Conservation (phyloP, 2,888 invertebrate genomes). For the Metallyticus violacea region DNA sequence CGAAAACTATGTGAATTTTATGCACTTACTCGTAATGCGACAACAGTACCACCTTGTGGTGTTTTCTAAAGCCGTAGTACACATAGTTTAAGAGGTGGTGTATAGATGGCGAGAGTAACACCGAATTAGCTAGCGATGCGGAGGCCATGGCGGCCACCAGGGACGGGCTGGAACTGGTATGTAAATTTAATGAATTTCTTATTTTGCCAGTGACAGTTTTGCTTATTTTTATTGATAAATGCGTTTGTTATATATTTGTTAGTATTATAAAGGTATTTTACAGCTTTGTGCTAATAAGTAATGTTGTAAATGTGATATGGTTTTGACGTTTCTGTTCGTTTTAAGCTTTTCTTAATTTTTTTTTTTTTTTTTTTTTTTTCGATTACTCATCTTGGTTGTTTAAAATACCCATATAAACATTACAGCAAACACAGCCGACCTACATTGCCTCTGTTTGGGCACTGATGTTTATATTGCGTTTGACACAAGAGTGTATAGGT, state of each 20-base stretch:
- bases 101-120: not conserved
- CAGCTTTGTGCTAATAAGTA: not conserved
- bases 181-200: conserved; percentile 1
- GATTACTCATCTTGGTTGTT: no score
- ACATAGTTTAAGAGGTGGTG: not conserved
- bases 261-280: not conserved
- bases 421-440: not conserved
- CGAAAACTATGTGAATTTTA: no score
- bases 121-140: conserved; percentile 22
- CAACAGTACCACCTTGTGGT: no score
- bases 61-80: not conserved
- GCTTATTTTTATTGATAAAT: not conserved
- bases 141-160: conserved; percentile 23
- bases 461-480: not conserved
- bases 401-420: not conserved
- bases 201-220: not conserved
- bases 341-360: not conserved
- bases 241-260: not conserved
- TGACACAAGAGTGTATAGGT: not conserved
- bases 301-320: not conserved
- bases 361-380: not conserved
- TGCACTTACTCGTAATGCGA: no score
- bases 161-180: conserved; percentile 24
- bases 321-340: not conserved
- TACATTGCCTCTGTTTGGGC: not conserved